Percentiles rank a stretch among this genome's conserved stretches.
phyloP scores from a whole-genome alignment of 2,113 vertebrate species.

The Lathamus discolor region DNA sequence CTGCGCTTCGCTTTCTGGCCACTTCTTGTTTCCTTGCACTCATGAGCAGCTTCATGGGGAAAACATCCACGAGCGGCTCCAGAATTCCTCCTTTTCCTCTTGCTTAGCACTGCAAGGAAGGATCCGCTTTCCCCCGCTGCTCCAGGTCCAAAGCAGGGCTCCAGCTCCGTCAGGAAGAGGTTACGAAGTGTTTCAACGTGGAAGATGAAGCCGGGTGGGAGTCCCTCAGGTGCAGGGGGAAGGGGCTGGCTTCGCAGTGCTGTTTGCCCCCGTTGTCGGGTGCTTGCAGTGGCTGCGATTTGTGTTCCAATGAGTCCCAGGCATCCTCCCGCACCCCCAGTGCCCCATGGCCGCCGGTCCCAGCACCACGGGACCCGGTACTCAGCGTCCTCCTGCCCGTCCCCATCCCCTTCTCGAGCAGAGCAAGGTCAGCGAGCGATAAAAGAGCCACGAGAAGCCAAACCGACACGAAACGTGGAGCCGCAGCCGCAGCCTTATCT shows the following conservation, averaged over 20 bases:
- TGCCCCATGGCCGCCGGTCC: accelerated
- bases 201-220: not conserved
- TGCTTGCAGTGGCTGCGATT: not conserved
- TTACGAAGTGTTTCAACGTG: accelerated
- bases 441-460: not conserved
- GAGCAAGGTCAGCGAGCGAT: not conserved
- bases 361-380: not conserved
- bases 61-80: not conserved
- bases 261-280: not conserved
- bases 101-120: not conserved
- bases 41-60: not conserved
- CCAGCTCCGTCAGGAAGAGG: not conserved
- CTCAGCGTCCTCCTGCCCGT: not conserved
- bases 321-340: not conserved
- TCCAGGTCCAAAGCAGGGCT: not conserved
- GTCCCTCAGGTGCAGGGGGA: not conserved
- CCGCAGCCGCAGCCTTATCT: not conserved
- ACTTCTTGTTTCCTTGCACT: not conserved
- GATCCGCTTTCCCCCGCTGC: not conserved
- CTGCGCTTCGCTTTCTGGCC: not conserved
- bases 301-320: not conserved
- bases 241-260: not conserved
- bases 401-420: not conserved
- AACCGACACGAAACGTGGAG: accelerated
- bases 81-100: not conserved